Base-by-base conservation (phyloP, 2,888 invertebrate species). In the Agapostemon virescens region DNA sequence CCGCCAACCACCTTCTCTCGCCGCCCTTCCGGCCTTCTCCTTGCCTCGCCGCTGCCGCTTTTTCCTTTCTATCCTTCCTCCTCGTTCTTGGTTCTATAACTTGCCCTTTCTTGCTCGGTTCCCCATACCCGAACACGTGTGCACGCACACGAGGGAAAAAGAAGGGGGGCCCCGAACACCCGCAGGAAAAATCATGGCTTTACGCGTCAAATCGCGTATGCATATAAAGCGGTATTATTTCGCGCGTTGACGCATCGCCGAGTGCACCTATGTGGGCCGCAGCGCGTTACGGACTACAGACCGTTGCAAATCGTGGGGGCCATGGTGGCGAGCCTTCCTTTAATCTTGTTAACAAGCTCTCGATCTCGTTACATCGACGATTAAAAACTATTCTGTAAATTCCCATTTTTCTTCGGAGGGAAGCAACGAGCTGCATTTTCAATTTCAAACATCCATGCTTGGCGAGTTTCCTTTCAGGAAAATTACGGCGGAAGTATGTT, bases 141-240 rank as follows among this genome's bases (percentile, higher is more conserved):
- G 70, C 74, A 64, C 58, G 42, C 70, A 26, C 73, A 20, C 69
- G 82, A 76, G 7, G 30, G 33, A 33, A 20, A 11, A 61, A n/a
- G n/a, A n/a, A n/a, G n/a, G 82, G 85, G 84, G 84, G 77, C 79
- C 76, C 72, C 78, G 77, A 67, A 84, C 85, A 84, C 88, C 88
- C 87, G 84, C 83, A 88, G 90, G 82, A 91, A 91, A 91, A 92
- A 91, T 91, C 91, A 90, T 90, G 89, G 91, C 88, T 90, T 91
- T 90, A 89, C 90, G 92, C 90, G 89, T 90, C 88, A 89, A 90
- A 90, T 90, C 90, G 89, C 90, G 90, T 90, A 91, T 91, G 91
- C 91, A 92, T 91, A 91, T 92, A 92, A 92, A 91, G 89, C 89
- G 89, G 87, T 87, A 90, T 91, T 91, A 91, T 91, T 91, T 90